A percentile compares a stretch with the other conserved stretches of the same genome.
phyloP scores from a whole-genome alignment of 1,140 invertebrate species.

The Tribolium madens region DNA sequence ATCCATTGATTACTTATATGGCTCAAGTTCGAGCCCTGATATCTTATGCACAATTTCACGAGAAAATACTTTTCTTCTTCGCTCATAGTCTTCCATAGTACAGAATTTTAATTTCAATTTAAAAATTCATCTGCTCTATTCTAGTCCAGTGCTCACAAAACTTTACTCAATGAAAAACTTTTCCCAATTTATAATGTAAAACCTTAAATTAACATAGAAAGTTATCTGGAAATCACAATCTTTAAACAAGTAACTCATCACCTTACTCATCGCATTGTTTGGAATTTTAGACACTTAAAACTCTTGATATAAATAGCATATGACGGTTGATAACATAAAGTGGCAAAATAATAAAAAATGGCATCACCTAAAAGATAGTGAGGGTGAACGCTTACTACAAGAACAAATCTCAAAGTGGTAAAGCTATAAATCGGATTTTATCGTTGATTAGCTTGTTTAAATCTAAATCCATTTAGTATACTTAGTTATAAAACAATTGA shows the following conservation, averaged over 20 bases:
- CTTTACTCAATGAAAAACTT: not conserved
- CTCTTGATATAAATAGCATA: no score
- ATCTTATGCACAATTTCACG: constrained; percentile 36
- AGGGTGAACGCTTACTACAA: not conserved
- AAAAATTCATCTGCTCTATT: not conserved
- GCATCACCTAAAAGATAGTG: not conserved
- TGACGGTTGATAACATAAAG: no score
- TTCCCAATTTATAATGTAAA: no score
- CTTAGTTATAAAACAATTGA: not conserved
- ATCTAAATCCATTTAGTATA: not conserved
- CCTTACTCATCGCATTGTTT: no score
- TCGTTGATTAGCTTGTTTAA: not conserved
- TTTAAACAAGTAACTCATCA: no score
- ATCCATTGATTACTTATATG: constrained; percentile 30
- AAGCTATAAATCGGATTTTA: not conserved
- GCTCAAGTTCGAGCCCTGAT: constrained; percentile 4
- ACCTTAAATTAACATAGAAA: not conserved
- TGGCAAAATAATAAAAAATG: no score
- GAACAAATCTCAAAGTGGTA: not conserved
- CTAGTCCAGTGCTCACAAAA: not conserved
- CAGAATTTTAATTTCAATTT: constrained; percentile 19
- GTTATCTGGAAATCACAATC: not conserved
- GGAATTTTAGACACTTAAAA: no score
- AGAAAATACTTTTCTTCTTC: not conserved
- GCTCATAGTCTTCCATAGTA: not conserved